Conservation (phyloP, 2,113 vertebrate genomes). For the Leucopternis melanops region DNA sequence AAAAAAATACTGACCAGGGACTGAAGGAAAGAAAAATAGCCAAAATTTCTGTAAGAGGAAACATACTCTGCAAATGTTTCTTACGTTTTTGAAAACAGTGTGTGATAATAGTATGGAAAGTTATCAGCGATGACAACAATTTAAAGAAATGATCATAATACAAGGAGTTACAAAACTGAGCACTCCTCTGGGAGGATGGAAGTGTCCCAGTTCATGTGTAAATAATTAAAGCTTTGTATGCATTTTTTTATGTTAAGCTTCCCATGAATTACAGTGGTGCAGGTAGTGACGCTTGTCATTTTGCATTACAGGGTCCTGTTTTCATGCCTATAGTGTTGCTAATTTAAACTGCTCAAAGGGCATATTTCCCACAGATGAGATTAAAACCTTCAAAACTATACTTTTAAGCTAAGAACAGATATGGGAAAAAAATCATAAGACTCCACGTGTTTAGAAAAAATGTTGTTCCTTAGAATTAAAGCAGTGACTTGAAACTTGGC, state of each 20-base stretch:
- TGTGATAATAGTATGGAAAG: background rate
- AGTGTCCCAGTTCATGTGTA: background rate
- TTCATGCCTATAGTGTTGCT: background rate
- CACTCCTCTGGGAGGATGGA: background rate
- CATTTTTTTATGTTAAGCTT: background rate
- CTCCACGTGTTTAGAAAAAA: background rate
- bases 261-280: background rate
- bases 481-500: conserved; percentile 5
- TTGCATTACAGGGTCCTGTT: background rate
- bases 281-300: background rate
- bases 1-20: background rate
- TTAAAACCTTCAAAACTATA: background rate
- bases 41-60: background rate
- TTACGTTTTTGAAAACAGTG: background rate
- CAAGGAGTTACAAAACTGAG: background rate
- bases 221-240: background rate
- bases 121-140: background rate
- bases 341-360: background rate
- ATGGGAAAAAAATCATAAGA: background rate
- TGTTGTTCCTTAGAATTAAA: background rate
- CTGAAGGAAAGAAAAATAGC: background rate
- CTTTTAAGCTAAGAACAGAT: background rate
- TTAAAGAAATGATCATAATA: background rate
- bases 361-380: background rate
- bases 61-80: background rate